phyloP scores from a whole-genome alignment of 1,140 invertebrate species.

The Brachionus manjavacas region DNA sequence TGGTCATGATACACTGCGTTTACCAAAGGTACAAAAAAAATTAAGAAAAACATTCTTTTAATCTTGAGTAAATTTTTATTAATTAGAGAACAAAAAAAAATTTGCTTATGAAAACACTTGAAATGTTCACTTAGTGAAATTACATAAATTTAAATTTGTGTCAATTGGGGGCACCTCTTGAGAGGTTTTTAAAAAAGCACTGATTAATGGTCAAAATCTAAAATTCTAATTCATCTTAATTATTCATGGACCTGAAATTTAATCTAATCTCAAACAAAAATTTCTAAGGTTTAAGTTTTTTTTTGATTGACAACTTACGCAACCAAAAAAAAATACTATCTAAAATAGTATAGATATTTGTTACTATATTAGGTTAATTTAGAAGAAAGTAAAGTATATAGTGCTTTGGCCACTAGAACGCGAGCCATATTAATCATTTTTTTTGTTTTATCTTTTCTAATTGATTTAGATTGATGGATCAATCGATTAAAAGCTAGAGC shows the following conservation, averaged over 20 bases:
- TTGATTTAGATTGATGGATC: constrained; percentile 38
- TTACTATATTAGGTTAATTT: not conserved
- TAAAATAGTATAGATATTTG: not conserved
- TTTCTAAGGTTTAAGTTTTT: not conserved
- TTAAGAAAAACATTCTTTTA: constrained; percentile 12
- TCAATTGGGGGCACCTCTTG: not conserved
- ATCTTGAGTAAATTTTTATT: not conserved
- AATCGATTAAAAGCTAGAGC: not conserved
- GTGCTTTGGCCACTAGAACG: not conserved
- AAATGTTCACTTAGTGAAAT: not conserved
- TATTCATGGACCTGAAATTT: not conserved
- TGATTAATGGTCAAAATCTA: not conserved
- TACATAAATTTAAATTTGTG: not conserved
- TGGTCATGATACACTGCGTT: not conserved
- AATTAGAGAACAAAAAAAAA: not conserved
- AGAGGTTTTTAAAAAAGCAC: not conserved
- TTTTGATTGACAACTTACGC: constrained; percentile 17
- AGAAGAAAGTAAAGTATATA: not conserved
- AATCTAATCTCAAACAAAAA: not conserved
- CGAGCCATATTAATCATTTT: constrained; percentile 27
- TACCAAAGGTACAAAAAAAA: not conserved
- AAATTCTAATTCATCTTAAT: not conserved
- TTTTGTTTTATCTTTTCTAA: constrained; percentile 36
- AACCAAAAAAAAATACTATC: not conserved
- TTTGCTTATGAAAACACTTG: not conserved